Conservation (phyloP, 2,888 invertebrate species). For the Dryobotodes eremita region DNA sequence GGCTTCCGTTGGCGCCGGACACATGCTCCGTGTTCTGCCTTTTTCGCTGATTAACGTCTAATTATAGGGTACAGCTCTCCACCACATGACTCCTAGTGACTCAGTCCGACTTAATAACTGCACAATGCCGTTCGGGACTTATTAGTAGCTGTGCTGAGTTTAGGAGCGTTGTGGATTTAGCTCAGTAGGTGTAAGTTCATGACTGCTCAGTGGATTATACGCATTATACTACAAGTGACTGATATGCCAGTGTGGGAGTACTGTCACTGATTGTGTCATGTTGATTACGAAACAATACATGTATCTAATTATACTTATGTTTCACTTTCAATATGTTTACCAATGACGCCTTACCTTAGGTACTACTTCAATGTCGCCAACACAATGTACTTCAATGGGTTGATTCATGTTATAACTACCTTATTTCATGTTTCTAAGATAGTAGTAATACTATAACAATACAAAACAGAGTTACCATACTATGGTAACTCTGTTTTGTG, state of each 20-base stretch:
- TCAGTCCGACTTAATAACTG: conserved; percentile 81
- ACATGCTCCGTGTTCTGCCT: conserved; percentile 84
- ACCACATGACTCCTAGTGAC: conserved; percentile 85
- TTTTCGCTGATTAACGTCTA: conserved; percentile 89
- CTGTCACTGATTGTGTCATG: conserved; percentile 49
- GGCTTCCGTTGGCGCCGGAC: conserved; percentile 87
- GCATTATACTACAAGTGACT: conserved; percentile 41
- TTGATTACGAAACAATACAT: conserved; percentile 49
- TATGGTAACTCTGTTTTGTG: neutral
- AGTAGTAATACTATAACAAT: neutral
- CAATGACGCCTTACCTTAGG: conserved; percentile 20
- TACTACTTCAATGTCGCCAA: conserved; percentile 7
- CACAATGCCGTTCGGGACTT: conserved; percentile 79
- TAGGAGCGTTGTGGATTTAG: conserved; percentile 72
- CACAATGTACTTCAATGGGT: neutral
- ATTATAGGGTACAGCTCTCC: conserved; percentile 87
- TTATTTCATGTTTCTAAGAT: neutral
- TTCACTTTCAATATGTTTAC: conserved; percentile 44
- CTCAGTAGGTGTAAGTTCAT: conserved; percentile 72
- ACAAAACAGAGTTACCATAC: too few relatives aligned
- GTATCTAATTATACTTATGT: conserved; percentile 22
- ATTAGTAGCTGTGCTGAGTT: conserved; percentile 75
- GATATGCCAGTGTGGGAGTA: conserved; percentile 40
- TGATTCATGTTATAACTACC: neutral
- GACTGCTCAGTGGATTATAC: conserved; percentile 49